These are phyloP conservation scores for Myopa testacea DNA, from an alignment of 2,888 invertebrate species.

Conservation along the genomic window DNA sequence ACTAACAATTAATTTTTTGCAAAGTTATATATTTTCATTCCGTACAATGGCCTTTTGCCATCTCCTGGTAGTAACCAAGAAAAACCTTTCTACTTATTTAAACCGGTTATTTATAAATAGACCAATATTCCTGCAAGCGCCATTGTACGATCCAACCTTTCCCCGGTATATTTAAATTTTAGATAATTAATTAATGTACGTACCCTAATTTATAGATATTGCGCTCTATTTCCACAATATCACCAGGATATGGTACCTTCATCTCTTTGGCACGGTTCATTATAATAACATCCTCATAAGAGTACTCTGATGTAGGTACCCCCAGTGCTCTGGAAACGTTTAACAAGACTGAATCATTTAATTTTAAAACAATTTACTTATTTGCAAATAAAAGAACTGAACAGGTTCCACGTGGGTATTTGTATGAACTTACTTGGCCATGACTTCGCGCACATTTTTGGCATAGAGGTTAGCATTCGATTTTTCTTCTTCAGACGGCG, in stretches of 20 bases:
- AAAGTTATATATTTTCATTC: no score
- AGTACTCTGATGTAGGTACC: constrained; percentile 89
- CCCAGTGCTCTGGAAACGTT: constrained; percentile 78
- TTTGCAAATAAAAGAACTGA: constrained; percentile 13
- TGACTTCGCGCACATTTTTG: constrained; percentile 87
- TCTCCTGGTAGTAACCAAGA: no score
- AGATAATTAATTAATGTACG: constrained; percentile 51
- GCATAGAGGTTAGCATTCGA: constrained; percentile 89
- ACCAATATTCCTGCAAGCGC: no score
- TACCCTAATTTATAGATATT: constrained; percentile 83
- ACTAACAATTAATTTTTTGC: no score
- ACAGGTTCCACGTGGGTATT: neutral
- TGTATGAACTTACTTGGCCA: constrained; percentile 82
- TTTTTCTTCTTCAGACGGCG: constrained; percentile 87
- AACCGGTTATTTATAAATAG: no score
- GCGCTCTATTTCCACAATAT: constrained; percentile 83
- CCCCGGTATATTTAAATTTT: neutral
- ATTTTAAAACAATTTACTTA: neutral
- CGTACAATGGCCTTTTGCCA: no score
- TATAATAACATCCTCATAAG: constrained; percentile 90
- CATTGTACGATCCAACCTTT: no score
- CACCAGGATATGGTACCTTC: constrained; percentile 80
- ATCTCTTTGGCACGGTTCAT: constrained; percentile 87
- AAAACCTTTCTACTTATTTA: no score
- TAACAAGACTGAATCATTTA: neutral